These are phyloP conservation scores for Dolomedes plantarius DNA, from an alignment of 2,888 invertebrate genomes.

Conservation along the genomic window DNA sequence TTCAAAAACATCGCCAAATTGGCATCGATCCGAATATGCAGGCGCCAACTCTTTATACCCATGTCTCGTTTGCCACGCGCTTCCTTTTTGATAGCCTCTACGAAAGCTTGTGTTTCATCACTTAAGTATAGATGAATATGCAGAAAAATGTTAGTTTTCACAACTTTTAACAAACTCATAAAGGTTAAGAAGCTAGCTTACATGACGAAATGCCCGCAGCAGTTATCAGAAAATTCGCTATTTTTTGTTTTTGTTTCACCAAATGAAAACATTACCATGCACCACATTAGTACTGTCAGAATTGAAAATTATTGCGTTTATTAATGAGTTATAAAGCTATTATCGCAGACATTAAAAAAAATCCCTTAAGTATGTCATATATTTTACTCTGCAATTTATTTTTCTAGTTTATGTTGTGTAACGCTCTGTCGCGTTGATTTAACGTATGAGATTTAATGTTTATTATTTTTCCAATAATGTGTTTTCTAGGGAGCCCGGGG, in stretches of 20 bases:
- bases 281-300: too few species aligned
- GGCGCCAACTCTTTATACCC: not conserved
- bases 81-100: not conserved
- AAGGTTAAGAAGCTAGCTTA: not conserved
- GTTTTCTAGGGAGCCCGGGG: not conserved
- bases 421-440: not conserved
- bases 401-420: not conserved
- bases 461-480: slow-evolving; percentile 1
- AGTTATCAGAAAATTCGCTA: too few species aligned
- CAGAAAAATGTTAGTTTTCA: not conserved
- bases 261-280: too few species aligned
- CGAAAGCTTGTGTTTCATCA: not conserved
- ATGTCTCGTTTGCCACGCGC: not conserved
- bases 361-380: not conserved
- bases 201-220: too few species aligned
- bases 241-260: too few species aligned
- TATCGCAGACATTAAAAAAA: too few species aligned
- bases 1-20: not conserved
- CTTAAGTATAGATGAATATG: too few species aligned
- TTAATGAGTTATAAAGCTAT: not conserved
- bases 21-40: not conserved
- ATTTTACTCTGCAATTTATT: not conserved
- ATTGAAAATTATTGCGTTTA: not conserved
- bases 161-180: not conserved
- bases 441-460: not conserved